Evolutionary conservation across 2,888 invertebrate species (phyloP), one percentile per base, ranked within the genome.

Genomic region (Macrostomum cliftonense): DNA sequence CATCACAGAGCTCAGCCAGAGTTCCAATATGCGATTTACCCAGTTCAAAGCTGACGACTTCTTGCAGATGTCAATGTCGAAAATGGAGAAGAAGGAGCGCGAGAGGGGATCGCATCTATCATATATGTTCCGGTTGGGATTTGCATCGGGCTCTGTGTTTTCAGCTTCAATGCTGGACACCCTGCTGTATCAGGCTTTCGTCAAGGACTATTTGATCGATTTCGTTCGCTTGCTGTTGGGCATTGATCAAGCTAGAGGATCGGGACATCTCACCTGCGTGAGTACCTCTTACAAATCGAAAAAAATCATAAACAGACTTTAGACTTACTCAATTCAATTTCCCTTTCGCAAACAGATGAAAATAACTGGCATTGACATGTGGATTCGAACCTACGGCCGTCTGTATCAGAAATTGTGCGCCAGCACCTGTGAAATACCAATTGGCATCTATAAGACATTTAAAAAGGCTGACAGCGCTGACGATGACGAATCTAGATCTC

Each of bases 81-180:
- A 91, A 77, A 86, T 93, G 82, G 95, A 95, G 78, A 95, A 95
- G 91, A 82, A 86, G 67, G 95, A 95, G 74, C 86, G 89, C 68
- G 89, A 91, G 68, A 77, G 91, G 56, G 95, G 95, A 2, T 93
- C 91, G 12, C 91, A 93, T 73, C 89, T 95, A 68, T 91, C 91
- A 45, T 95, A 93, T 74, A 95, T 95, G 93, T 95, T 95, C 74
- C 81, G 95, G 48, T 74, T 95, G 59, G 93, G 93, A 5, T 95
- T 95, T 69, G 93, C 95, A 44, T 89, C 91, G 42, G 95, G 95
- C 21, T 86, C 86, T 59, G 95, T 95, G 48, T 95, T 95, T 76
- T 89, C 88, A 64, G 93, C 95, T 45, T 91, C 89, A 56, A 95
- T 95, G 95, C 73, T 95, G 67, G 95, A 95, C 71, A 91, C 93